These are phyloP conservation scores for Rhodeus uyekii DNA, from an alignment of 2,797 vertebrate genomes.

Conservation along the genomic window DNA sequence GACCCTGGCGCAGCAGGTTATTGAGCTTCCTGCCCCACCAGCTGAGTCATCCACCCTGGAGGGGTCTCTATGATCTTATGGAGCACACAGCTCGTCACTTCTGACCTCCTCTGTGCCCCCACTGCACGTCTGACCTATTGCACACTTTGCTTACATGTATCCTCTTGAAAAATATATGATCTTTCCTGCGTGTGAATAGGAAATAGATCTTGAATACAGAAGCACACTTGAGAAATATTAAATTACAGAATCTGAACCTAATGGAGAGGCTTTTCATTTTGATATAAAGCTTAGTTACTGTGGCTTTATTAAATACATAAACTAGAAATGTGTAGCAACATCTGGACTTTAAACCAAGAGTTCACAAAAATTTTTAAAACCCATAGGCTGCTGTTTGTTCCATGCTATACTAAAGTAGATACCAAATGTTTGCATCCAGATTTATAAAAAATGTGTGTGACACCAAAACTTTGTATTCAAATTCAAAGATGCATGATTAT, in stretches of 20 bases:
- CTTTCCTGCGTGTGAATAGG: not conserved
- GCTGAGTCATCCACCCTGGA: slow-evolving; percentile 37
- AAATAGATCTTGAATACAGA: slow-evolving; percentile 6
- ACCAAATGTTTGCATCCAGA: not conserved
- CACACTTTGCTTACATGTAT: slow-evolving; percentile 35
- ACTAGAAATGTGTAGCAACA: not conserved
- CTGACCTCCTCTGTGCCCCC: slow-evolving; percentile 26
- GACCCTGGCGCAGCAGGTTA: slow-evolving; percentile 35
- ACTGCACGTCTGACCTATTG: slow-evolving; percentile 22
- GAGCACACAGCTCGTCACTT: slow-evolving; percentile 17
- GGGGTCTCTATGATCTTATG: slow-evolving; percentile 36
- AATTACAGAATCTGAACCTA: not conserved
- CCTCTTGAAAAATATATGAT: slow-evolving; percentile 41
- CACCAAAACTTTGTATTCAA: not conserved
- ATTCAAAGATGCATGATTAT: not conserved
- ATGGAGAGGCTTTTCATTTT: slow-evolving; percentile 2
- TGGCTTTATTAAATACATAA: slow-evolving; percentile 5
- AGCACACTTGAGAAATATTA: slow-evolving; percentile 18
- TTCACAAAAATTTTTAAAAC: not conserved
- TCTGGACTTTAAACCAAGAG: not conserved
- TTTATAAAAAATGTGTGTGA: not conserved
- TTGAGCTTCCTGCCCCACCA: slow-evolving; percentile 42
- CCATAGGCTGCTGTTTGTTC: not conserved
- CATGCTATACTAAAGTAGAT: not conserved
- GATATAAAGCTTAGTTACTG: not conserved